phyloP scores from a whole-genome alignment of 2,888 invertebrate species.

The Megaustenia siamemsis region DNA sequence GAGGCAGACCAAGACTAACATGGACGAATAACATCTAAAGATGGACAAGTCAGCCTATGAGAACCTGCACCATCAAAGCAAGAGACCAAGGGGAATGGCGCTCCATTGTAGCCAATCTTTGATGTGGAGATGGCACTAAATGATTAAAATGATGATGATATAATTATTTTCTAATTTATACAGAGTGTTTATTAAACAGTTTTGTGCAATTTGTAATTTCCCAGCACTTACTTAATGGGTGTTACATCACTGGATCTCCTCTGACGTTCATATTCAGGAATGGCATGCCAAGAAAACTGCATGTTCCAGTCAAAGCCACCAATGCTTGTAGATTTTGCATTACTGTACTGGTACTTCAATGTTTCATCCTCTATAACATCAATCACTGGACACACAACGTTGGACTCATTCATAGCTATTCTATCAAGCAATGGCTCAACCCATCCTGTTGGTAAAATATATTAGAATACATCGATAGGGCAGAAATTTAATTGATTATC shows the following conservation, averaged over 20 bases:
- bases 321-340: constrained; percentile 80
- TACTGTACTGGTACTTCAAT: constrained; percentile 79
- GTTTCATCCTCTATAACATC: constrained; percentile 80
- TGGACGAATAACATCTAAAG: too few species aligned
- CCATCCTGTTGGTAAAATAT: constrained; percentile 75
- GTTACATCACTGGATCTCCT: constrained; percentile 69
- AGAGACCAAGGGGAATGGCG: too few species aligned
- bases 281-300: constrained; percentile 98
- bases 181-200: too few species aligned
- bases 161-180: too few species aligned
- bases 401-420: constrained; percentile 78
- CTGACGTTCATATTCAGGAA: constrained; percentile 86
- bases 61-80: too few species aligned
- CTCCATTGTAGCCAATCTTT: too few species aligned
- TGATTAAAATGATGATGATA: neutral
- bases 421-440: constrained; percentile 79
- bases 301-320: constrained; percentile 86
- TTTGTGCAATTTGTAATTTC: too few species aligned
- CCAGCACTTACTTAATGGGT: constrained; percentile 74
- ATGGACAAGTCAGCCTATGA: too few species aligned
- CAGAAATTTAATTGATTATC: too few species aligned
- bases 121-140: too few species aligned
- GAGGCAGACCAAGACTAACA: too few species aligned
- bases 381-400: constrained; percentile 80
- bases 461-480: neutral